These are phyloP conservation scores for Hyposmocoma kahamanoa DNA, from an alignment of 1,140 invertebrate genomes.

Conservation along the genomic window DNA sequence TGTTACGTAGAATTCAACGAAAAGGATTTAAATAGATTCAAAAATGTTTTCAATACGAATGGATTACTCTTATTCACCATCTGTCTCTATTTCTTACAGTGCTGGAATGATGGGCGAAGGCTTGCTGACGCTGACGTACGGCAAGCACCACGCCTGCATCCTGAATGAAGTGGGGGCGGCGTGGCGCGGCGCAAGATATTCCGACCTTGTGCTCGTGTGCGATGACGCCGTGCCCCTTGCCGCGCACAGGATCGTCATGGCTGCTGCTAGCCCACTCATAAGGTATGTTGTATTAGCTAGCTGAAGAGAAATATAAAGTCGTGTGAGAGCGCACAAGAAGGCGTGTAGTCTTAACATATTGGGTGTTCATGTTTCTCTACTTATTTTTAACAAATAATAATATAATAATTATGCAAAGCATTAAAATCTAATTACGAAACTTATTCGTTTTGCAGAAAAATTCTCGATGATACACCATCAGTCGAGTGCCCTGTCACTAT, in stretches of 20 bases:
- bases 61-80: too few species aligned
- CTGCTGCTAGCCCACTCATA: slow-evolving; percentile 87
- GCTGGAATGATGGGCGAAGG: slow-evolving; percentile 74
- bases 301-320: neutral
- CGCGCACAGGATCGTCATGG: slow-evolving; percentile 87
- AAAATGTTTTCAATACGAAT: too few species aligned
- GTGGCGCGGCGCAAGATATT: slow-evolving; percentile 86
- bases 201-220: slow-evolving; percentile 87
- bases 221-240: slow-evolving; percentile 83
- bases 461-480: slow-evolving; percentile 82
- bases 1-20: too few species aligned
- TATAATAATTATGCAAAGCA: neutral
- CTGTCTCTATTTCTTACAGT: slow-evolving; percentile 31
- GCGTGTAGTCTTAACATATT: too few species aligned
- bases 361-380: neutral
- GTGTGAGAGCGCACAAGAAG: too few species aligned
- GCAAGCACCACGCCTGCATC: slow-evolving; percentile 91
- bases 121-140: slow-evolving; percentile 89
- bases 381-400: too few species aligned
- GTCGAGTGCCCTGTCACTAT: slow-evolving; percentile 82
- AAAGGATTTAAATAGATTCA: too few species aligned
- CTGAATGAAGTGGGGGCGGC: slow-evolving; percentile 89
- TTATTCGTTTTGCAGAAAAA: slow-evolving; percentile 69
- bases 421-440: neutral
- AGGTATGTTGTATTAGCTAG: slow-evolving; percentile 52